These are phyloP conservation scores for Acronicta psi DNA, from an alignment of 2,888 invertebrate genomes.

Conservation along the genomic window DNA sequence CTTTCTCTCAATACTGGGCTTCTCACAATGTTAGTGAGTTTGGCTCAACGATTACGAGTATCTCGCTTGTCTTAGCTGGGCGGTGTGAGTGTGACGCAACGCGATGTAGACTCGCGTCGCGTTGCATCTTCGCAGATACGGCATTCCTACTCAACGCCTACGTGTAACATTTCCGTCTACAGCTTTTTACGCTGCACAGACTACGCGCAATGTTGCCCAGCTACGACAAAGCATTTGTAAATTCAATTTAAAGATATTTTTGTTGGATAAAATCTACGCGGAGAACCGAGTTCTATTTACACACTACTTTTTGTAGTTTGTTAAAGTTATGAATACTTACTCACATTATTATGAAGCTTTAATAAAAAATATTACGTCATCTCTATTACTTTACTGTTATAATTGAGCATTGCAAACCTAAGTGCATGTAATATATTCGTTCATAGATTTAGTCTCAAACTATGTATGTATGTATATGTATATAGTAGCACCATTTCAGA, in stretches of 20 bases:
- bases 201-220: neutral
- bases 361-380: too few relatives aligned
- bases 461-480: slow-evolving; percentile 1
- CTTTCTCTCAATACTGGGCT: too few relatives aligned
- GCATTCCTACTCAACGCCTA: neutral
- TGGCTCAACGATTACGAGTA: neutral
- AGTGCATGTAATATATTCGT: neutral
- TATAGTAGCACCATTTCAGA: slow-evolving; percentile 34
- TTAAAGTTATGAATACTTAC: too few relatives aligned
- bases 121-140: slow-evolving; percentile 1
- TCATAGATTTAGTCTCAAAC: neutral
- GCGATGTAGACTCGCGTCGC: neutral
- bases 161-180: neutral
- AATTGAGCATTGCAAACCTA: neutral
- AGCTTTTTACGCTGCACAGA: neutral
- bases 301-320: too few relatives aligned
- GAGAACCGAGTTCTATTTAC: neutral
- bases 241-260: neutral
- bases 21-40: neutral
- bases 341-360: too few relatives aligned
- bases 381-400: neutral
- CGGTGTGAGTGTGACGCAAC: neutral
- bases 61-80: slow-evolving; percentile 1
- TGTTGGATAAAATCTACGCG: neutral
- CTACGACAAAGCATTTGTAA: neutral